These are phyloP conservation scores for Meloidogyne chitwoodi DNA, from an alignment of 1,140 invertebrate genomes.

Conservation along the genomic window DNA sequence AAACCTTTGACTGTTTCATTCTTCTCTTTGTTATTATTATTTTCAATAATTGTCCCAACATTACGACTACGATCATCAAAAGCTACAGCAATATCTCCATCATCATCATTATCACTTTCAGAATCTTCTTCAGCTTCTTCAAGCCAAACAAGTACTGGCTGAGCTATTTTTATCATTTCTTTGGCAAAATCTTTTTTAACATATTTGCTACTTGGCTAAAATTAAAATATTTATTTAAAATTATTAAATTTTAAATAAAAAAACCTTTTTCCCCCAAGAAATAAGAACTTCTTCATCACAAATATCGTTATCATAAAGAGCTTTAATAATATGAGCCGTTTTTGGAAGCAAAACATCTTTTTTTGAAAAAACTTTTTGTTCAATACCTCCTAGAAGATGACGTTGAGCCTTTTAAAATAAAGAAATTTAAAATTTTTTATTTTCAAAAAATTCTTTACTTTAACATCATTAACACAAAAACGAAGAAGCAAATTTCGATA, in stretches of 20 bases:
- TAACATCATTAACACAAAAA: slow-evolving; percentile 59
- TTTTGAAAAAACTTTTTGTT: slow-evolving; percentile 81
- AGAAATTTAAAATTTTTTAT: not conserved
- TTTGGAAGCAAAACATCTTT: slow-evolving; percentile 74
- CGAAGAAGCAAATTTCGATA: slow-evolving; percentile 64
- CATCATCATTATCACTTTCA: slow-evolving; percentile 56
- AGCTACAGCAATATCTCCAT: slow-evolving; percentile 48
- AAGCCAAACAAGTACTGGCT: slow-evolving; percentile 88
- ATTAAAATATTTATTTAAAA: slow-evolving; percentile 1
- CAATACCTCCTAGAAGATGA: slow-evolving; percentile 87
- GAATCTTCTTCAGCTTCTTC: slow-evolving; percentile 82
- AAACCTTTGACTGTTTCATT: not conserved
- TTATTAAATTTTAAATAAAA: slow-evolving; percentile 8
- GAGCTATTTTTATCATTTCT: slow-evolving; percentile 84
- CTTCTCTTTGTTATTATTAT: slow-evolving; percentile 12
- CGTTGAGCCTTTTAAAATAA: slow-evolving; percentile 76
- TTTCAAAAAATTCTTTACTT: slow-evolving; percentile 17
- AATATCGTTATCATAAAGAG: slow-evolving; percentile 89
- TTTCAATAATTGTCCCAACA: slow-evolving; percentile 33
- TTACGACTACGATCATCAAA: slow-evolving; percentile 47
- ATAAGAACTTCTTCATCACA: slow-evolving; percentile 85
- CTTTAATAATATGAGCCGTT: slow-evolving; percentile 82
- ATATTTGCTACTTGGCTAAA: slow-evolving; percentile 76
- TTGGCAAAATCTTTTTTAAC: slow-evolving; percentile 81
- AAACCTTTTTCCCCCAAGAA: slow-evolving; percentile 88